phyloP scores from a whole-genome alignment of 2,113 vertebrate species.

The Probosciger aterrimus region DNA sequence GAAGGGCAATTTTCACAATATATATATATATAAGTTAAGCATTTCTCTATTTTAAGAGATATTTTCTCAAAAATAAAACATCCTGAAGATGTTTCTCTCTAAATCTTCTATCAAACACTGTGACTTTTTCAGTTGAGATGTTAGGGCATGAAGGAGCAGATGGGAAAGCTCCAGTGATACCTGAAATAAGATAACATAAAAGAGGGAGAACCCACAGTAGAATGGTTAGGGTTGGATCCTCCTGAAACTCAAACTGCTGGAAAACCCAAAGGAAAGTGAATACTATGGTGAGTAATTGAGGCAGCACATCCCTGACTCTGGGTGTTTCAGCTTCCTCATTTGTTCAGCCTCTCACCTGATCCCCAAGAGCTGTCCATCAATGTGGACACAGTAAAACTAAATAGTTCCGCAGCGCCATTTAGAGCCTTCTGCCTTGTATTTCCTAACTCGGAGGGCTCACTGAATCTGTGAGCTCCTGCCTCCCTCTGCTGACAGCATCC shows the following conservation, averaged over 20 bases:
- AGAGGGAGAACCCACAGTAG: background rate
- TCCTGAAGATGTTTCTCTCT: background rate
- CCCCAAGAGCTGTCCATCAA: background rate
- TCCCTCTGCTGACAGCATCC: conserved; percentile 51
- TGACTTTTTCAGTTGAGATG: background rate
- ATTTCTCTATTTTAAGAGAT: background rate
- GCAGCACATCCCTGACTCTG: background rate
- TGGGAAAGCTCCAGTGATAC: background rate
- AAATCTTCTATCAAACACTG: background rate
- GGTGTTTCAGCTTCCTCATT: background rate
- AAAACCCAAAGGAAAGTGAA: background rate
- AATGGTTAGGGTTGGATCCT: background rate
- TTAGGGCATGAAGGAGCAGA: background rate
- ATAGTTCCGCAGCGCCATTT: background rate
- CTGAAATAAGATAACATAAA: background rate
- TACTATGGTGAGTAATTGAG: background rate
- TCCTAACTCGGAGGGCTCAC: background rate
- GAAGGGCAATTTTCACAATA: background rate
- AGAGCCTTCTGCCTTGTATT: background rate
- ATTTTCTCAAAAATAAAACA: background rate
- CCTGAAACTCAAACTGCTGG: background rate
- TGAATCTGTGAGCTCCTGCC: background rate
- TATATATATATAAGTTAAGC: background rate
- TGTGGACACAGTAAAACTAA: background rate
- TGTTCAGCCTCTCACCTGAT: background rate